Evolutionary conservation across 2,888 invertebrate genomes (phyloP).

Genomic region (Acleris sparsana): DNA sequence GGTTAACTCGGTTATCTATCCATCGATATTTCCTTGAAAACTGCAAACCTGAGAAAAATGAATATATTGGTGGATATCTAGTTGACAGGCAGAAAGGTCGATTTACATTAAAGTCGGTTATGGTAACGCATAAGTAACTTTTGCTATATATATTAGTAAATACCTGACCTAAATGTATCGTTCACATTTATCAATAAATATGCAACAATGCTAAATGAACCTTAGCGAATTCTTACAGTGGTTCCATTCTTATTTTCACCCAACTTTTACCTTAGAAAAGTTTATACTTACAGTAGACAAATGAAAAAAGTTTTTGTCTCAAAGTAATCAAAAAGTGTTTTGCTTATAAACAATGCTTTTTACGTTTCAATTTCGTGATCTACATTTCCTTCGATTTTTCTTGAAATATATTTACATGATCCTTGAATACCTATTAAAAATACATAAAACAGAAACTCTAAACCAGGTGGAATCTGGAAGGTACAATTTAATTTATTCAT

Average conservation of each 20-base stretch:
- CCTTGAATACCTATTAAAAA: too few species aligned
- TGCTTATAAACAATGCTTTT: slow-evolving; percentile 30
- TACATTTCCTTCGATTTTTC: background rate
- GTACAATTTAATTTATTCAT: slow-evolving; percentile 22
- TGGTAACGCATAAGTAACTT: too few species aligned
- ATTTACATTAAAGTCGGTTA: too few species aligned
- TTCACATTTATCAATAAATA: too few species aligned
- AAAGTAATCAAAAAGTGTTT: slow-evolving; percentile 32
- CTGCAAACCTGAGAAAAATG: background rate
- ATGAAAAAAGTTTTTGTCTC: slow-evolving; percentile 34
- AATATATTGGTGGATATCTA: too few species aligned
- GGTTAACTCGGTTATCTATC: too few species aligned
- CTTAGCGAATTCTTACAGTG: slow-evolving; percentile 12
- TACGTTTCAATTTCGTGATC: slow-evolving; percentile 18
- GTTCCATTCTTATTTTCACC: slow-evolving; percentile 10
- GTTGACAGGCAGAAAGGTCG: too few species aligned
- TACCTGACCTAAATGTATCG: too few species aligned
- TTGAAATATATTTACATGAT: too few species aligned
- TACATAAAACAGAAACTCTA: too few species aligned
- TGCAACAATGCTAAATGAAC: too few species aligned
- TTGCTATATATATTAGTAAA: too few species aligned
- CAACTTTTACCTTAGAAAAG: slow-evolving; percentile 26
- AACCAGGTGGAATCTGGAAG: background rate
- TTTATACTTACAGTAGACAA: slow-evolving; percentile 24
- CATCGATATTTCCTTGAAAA: background rate